Conservation (phyloP, 1,140 invertebrate species). For the Subanguina moxae region DNA sequence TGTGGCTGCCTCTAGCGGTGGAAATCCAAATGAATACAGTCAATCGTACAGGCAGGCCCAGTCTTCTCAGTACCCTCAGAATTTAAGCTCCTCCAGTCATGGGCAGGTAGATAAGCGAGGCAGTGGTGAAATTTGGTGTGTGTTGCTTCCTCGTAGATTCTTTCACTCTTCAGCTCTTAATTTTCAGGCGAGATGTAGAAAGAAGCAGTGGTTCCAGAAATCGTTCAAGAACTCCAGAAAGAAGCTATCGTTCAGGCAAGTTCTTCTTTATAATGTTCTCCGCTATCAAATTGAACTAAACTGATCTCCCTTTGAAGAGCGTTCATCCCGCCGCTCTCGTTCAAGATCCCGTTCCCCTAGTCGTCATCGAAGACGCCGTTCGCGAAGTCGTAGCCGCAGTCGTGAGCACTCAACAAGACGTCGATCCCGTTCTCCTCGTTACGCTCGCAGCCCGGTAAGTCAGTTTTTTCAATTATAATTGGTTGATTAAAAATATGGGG, state of each 20-base stretch:
- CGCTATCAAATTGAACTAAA: too few relatives aligned
- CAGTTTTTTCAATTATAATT: slow-evolving; percentile 24
- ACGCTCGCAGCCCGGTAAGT: slow-evolving; percentile 8
- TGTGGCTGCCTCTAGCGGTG: too few relatives aligned
- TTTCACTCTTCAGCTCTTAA: too few relatives aligned
- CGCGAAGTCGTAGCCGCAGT: slow-evolving; percentile 18
- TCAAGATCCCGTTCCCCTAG: slow-evolving; percentile 29
- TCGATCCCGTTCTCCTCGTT: slow-evolving; percentile 23
- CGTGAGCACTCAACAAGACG: slow-evolving; percentile 12
- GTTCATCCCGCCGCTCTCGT: slow-evolving; percentile 1
- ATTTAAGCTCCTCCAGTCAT: too few relatives aligned
- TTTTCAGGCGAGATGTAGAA: too few relatives aligned
- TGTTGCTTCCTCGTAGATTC: too few relatives aligned
- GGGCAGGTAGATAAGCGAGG: too few relatives aligned
- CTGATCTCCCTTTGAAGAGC: slow-evolving; percentile 8
- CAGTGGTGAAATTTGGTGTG: too few relatives aligned
- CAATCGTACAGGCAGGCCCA: too few relatives aligned
- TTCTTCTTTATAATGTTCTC: not conserved
- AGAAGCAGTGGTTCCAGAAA: not conserved
- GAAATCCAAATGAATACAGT: too few relatives aligned
- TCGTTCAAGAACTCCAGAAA: not conserved
- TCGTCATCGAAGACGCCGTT: slow-evolving; percentile 26
- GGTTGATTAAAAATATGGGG: slow-evolving; percentile 12
- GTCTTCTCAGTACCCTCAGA: too few relatives aligned
- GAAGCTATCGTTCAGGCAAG: not conserved